Conservation (phyloP, 2,888 invertebrate species). For the Hetaerina titia region DNA sequence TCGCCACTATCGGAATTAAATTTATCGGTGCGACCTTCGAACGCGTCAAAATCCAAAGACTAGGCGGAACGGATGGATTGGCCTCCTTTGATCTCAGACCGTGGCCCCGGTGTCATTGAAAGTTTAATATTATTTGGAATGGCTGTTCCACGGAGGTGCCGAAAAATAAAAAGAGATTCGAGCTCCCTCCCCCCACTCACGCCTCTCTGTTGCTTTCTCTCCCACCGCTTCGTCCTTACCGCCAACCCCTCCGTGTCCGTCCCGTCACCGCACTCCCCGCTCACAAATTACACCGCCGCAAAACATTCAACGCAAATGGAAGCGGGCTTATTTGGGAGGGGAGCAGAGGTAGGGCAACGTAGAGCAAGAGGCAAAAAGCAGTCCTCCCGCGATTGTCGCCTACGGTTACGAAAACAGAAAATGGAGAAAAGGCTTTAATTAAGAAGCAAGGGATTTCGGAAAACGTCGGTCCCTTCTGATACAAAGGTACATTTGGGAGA, state of each 20-base stretch:
- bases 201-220: neutral
- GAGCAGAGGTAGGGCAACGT: neutral
- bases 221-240: neutral
- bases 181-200: neutral
- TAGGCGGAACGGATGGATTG: neutral
- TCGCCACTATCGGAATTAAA: neutral
- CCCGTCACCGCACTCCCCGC: neutral
- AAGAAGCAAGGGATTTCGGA: neutral
- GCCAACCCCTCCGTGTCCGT: no score
- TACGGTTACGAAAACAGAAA: neutral
- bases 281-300: neutral
- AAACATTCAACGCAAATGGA: neutral
- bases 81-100: neutral
- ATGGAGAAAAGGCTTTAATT: neutral
- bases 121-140: neutral
- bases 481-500: neutral
- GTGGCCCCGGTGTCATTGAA: neutral
- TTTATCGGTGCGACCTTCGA: neutral
- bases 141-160: neutral
- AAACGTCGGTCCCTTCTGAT: neutral
- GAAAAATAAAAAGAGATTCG: neutral
- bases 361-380: neutral
- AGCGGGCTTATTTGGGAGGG: neutral
- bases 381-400: neutral
- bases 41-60: neutral